A percentile compares a stretch with the other conserved stretches of the same genome.
Conservation (phyloP, 2,113 vertebrate genomes). For the Aspidoscelis tigris region DNA sequence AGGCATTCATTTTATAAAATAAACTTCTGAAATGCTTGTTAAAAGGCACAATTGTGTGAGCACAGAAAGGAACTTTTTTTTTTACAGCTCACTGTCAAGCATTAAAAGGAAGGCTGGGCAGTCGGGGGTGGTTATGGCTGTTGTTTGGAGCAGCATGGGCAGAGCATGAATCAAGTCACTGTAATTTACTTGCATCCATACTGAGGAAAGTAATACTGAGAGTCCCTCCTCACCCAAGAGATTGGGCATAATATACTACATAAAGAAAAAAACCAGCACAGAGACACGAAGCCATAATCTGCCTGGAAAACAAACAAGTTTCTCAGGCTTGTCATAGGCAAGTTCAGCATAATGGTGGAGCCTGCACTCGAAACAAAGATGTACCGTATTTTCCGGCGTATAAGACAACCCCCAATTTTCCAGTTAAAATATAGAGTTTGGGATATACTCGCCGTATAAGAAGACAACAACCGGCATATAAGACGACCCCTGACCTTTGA, state of each 20-base stretch:
- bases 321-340: background rate
- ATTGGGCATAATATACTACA: background rate
- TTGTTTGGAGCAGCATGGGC: background rate
- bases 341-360: no score
- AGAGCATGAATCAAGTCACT: background rate
- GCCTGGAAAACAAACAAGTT: background rate
- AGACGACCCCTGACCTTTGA: no score
- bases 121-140: slow-evolving; percentile 8
- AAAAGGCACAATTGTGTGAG: slow-evolving; percentile 32
- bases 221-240: background rate
- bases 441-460: no score
- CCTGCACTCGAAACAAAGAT: no score
- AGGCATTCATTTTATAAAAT: slow-evolving; percentile 36
- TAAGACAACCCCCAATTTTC: no score
- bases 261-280: slow-evolving; percentile 9
- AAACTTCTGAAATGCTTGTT: slow-evolving; percentile 29
- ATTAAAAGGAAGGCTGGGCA: fast-evolving
- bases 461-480: no score
- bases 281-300: background rate
- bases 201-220: background rate
- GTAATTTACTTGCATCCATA: background rate
- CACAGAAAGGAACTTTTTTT: slow-evolving; percentile 7
- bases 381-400: no score
- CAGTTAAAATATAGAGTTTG: no score
- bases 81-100: background rate